Percentiles rank a stretch among this genome's conserved stretches.
These are phyloP conservation scores for Tachypleus tridentatus DNA, from an alignment of 1,140 invertebrate species.

Conservation along the genomic window DNA sequence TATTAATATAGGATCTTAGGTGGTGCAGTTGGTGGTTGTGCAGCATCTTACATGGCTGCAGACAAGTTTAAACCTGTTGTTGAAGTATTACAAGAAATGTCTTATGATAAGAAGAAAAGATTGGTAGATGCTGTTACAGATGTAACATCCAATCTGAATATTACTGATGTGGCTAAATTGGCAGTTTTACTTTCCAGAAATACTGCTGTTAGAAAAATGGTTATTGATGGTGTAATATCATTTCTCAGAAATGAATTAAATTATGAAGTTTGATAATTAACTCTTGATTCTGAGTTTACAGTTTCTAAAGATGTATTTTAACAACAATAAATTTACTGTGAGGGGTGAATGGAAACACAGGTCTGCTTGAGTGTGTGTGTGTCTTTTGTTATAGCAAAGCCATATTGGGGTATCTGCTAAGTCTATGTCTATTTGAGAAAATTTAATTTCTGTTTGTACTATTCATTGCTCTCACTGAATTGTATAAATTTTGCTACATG, in stretches of 20 bases:
- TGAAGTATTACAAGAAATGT: constrained; percentile 19
- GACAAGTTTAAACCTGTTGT: constrained; percentile 20
- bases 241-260: constrained; percentile 11
- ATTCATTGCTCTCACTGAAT: too few relatives aligned
- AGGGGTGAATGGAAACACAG: too few relatives aligned
- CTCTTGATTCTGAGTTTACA: too few relatives aligned
- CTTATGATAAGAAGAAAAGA: constrained; percentile 8
- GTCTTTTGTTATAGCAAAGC: too few relatives aligned
- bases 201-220: constrained; percentile 10
- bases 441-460: too few relatives aligned
- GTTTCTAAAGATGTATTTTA: too few relatives aligned
- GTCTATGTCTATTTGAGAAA: too few relatives aligned
- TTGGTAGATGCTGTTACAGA: constrained; percentile 13
- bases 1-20: constrained; percentile 5
- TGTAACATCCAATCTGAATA: constrained; percentile 15
- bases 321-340: too few relatives aligned
- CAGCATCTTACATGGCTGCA: constrained; percentile 11
- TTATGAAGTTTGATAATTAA: too few relatives aligned
- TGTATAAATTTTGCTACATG: too few relatives aligned
- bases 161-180: constrained; percentile 19
- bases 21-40: constrained; percentile 19
- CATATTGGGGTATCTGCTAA: too few relatives aligned
- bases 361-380: too few relatives aligned
- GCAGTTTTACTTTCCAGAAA: constrained; percentile 17
- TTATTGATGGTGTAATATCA: constrained; percentile 16